Evolutionary conservation across 2,113 vertebrate species (phyloP).

Genomic region (Redunca redunca): DNA sequence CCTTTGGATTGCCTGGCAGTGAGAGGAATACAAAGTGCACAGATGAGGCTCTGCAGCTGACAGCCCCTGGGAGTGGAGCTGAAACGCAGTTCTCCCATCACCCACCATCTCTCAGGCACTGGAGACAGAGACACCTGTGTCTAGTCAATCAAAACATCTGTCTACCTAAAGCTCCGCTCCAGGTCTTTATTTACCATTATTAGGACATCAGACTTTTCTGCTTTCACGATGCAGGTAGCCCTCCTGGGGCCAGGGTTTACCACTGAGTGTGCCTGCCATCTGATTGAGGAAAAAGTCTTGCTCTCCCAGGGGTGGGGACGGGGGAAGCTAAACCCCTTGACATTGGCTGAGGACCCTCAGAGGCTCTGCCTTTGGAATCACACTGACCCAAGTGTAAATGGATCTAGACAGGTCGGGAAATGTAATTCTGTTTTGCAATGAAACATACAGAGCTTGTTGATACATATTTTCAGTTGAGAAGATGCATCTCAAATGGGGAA

Average conservation of each 20-base stretch:
- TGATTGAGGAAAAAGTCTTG: neutral
- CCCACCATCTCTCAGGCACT: neutral
- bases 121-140: constrained; percentile 29
- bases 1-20: neutral
- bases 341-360: neutral
- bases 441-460: neutral
- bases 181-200: constrained; percentile 44
- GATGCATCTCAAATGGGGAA: constrained; percentile 25
- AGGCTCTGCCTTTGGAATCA: neutral
- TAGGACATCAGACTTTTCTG: neutral
- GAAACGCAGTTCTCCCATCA: neutral
- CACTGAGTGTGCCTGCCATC: neutral
- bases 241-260: neutral
- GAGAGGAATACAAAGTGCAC: neutral
- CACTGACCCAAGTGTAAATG: neutral
- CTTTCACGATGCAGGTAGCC: neutral
- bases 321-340: neutral
- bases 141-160: constrained; percentile 53
- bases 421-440: constrained; percentile 40
- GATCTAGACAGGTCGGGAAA: neutral
- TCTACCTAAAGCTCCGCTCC: constrained; percentile 5
- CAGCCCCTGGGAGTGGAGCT: neutral
- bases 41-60: neutral
- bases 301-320: neutral
- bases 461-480: constrained; percentile 30